phyloP scores from a whole-genome alignment of 2,888 invertebrate genomes.

The Meteorus cinctellus region DNA sequence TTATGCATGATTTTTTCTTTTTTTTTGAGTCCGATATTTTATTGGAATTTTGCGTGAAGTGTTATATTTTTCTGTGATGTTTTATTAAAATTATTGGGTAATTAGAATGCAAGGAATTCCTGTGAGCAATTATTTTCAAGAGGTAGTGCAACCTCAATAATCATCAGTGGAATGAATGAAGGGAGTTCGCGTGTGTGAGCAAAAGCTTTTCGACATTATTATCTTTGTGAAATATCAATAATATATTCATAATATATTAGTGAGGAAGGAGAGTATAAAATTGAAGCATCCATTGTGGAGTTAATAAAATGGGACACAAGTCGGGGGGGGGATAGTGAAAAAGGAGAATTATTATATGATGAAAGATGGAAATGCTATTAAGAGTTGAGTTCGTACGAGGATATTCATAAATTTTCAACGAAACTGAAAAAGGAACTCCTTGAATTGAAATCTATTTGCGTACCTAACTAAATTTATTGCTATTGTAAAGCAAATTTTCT shows the following conservation, averaged over 20 bases:
- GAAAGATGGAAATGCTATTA: neutral
- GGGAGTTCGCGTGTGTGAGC: neutral
- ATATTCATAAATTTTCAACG: neutral
- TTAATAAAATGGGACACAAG: too few species aligned
- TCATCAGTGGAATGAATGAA: neutral
- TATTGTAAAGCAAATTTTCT: neutral
- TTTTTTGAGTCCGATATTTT: neutral
- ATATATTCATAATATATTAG: too few species aligned
- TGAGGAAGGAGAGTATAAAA: too few species aligned
- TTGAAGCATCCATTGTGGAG: too few species aligned
- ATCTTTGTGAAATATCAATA: too few species aligned
- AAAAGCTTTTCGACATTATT: too few species aligned
- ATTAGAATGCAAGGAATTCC: neutral
- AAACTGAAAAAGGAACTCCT: neutral
- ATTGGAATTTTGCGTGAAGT: neutral
- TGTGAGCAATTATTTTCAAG: conserved; percentile 14
- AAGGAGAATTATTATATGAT: neutral
- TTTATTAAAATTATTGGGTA: neutral
- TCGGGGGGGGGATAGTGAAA: too few species aligned
- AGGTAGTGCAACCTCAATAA: neutral
- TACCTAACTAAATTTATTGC: neutral
- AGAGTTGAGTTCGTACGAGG: neutral
- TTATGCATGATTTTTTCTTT: neutral
- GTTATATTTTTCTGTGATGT: conserved; percentile 33
- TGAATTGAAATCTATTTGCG: neutral